Base-by-base conservation (phyloP, 2,888 invertebrate species). In the Epinotia bilunana region DNA sequence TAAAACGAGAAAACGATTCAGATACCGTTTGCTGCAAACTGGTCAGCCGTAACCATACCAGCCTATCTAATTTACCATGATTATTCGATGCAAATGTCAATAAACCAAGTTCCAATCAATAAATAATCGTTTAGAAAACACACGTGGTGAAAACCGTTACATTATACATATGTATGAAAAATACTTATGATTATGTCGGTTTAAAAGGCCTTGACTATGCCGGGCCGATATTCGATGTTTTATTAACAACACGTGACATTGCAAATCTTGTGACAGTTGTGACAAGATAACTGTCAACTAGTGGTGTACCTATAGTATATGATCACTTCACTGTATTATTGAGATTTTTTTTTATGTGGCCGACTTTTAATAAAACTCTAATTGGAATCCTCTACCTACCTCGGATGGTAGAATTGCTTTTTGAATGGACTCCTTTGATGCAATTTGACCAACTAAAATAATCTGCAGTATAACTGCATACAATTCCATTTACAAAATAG, bases 31-130 rank as follows among this genome's bases (percentile, higher is more conserved):
- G 23, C 16, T 12, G 46, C 12, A 77, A 80, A 82, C 80, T 80
- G 77, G 78, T 80, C 77, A 76, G 78, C 79, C 82, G 82, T 85
- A 79, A 83, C 82, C n/a, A n/a, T 77, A 81, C 72, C 80, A 83
- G 84, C 80, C 62, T 82, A 82, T 78, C 81, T 80, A 64, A 76
- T 72, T 73, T 73, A 71, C 74, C 65, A 78, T 78, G 74, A 76
- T 74, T 69, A 69, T 76, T 60, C 57, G 28, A 70, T 33, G 63
- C 68, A 58, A 49, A 75, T 69, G 65, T 55, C 28, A 20, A 43
- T 64, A 70, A 60, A 72, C 12, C 28, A 61, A 60, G 60, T 61
- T 53, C 23, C 23, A 67, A 23, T 7, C 71, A 20, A 55, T 71
- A 46, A 71, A 71, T 67, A 53, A 53, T 33, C 23, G n/a, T 53